Evolutionary conservation across 2,113 vertebrate species (phyloP).

Genomic region (Trematomus loennbergii): DNA sequence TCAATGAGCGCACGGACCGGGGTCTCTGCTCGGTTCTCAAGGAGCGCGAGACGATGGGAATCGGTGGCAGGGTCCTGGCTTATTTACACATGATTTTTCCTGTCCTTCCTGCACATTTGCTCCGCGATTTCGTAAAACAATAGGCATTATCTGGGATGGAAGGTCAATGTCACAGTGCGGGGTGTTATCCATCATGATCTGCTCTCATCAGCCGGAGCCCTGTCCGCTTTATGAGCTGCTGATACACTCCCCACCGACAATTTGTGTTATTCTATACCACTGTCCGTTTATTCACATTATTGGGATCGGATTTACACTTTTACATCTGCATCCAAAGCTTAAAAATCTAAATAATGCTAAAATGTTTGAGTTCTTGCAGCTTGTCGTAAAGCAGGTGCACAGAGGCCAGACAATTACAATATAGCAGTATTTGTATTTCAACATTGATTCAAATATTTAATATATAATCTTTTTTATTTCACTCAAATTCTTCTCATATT

Average conservation of each 20-base stretch:
- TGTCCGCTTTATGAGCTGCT: constrained; percentile 74
- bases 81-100: constrained; percentile 93
- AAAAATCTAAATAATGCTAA: not conserved
- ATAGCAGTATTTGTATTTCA: constrained; percentile 1
- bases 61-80: constrained; percentile 86
- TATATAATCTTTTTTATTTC: not conserved
- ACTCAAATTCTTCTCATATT: not conserved
- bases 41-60: constrained; percentile 87
- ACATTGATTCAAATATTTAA: not conserved
- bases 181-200: constrained; percentile 92
- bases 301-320: not conserved
- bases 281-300: constrained; percentile 5
- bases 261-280: constrained; percentile 26
- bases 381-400: constrained; percentile 66
- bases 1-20: constrained; percentile 88
- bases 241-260: constrained; percentile 72
- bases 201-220: constrained; percentile 82
- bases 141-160: constrained; percentile 94
- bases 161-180: constrained; percentile 93
- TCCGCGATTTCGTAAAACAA: constrained; percentile 89
- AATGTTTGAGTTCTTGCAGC: not conserved
- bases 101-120: constrained; percentile 87
- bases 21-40: constrained; percentile 89
- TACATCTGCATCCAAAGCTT: not conserved
- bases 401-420: constrained; percentile 6